Evolutionary conservation across 2,888 invertebrate species (phyloP).

Genomic region (Pachydiplax longipennis): DNA sequence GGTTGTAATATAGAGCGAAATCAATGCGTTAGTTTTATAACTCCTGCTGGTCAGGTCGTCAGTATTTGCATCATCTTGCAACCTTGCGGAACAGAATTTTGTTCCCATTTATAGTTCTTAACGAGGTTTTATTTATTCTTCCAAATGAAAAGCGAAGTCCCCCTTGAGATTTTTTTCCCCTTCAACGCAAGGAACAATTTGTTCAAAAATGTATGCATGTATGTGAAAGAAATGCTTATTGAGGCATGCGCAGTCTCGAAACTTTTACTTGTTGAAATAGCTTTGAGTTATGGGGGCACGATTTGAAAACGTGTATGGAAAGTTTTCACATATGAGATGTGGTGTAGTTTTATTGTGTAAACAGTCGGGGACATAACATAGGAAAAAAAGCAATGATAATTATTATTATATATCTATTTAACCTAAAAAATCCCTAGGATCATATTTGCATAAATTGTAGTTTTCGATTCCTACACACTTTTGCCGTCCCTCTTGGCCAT

Average conservation of each 20-base stretch:
- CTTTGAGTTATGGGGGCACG: background rate
- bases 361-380: constrained; percentile 43
- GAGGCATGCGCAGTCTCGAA: background rate
- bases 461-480: constrained; percentile 33
- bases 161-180: background rate
- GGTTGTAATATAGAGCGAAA: constrained; percentile 37
- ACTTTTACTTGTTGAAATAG: background rate
- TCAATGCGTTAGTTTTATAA: constrained; percentile 34
- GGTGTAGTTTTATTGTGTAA: constrained; percentile 23
- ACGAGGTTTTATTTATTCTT: constrained; percentile 24
- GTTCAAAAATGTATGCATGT: constrained; percentile 6
- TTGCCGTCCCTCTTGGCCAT: constrained; percentile 43
- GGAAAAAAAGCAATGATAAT: constrained; percentile 30
- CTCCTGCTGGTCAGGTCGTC: constrained; percentile 44
- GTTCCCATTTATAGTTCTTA: constrained; percentile 11
- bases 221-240: background rate
- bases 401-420: constrained; percentile 43
- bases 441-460: constrained; percentile 41
- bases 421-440: constrained; percentile 32
- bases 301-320: constrained; percentile 13
- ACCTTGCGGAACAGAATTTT: background rate
- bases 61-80: constrained; percentile 35
- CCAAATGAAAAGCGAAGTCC: background rate
- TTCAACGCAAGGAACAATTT: background rate
- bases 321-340: constrained; percentile 8